phyloP scores from a whole-genome alignment of 2,888 invertebrate genomes.

The Pogonocherus hispidulus region DNA sequence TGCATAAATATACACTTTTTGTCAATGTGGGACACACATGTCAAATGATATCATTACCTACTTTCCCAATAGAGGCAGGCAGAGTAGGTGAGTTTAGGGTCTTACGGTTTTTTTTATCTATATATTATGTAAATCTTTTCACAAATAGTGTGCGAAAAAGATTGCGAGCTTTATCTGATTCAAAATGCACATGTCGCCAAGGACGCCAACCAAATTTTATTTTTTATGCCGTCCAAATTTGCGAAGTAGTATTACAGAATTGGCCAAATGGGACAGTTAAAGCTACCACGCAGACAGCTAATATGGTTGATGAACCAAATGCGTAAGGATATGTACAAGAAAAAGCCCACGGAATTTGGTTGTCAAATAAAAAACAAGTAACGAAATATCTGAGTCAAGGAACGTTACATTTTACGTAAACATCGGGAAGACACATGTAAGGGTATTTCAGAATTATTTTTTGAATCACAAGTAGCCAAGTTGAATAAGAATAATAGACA shows the following conservation, averaged over 20 bases:
- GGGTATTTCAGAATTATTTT: too few species aligned
- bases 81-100: neutral
- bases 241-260: too few species aligned
- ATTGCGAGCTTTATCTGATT: neutral
- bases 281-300: neutral
- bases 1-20: too few species aligned
- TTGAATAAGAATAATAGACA: too few species aligned
- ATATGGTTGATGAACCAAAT: neutral
- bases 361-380: too few species aligned
- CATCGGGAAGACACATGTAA: too few species aligned
- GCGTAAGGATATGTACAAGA: neutral
- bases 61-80: too few species aligned
- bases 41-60: too few species aligned
- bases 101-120: neutral
- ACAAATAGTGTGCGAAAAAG: neutral
- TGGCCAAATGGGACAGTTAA: neutral
- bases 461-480: too few species aligned
- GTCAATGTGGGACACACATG: conserved; percentile 17
- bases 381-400: too few species aligned
- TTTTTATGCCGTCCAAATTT: neutral
- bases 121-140: neutral
- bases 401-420: too few species aligned
- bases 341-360: neutral
- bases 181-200: neutral
- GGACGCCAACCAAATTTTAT: neutral